Conservation (phyloP, 2,797 vertebrate species). For the Carcharodon carcharias region DNA sequence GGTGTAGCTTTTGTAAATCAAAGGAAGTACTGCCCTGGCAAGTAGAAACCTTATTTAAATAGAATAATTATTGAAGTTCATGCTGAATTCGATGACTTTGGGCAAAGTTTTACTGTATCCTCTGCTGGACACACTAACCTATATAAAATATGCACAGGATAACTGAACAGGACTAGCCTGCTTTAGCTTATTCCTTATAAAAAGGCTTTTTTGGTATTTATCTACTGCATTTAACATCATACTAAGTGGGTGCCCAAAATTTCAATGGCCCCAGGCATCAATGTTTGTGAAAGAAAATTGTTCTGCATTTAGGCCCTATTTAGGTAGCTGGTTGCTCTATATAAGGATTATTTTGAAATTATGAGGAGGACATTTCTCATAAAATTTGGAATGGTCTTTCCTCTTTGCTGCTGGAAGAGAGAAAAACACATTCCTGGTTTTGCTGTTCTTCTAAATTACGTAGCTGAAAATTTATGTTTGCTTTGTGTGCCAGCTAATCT, state of each 20-base stretch:
- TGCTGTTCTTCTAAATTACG: neutral
- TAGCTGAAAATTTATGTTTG: neutral
- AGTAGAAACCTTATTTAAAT: neutral
- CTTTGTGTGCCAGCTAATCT: neutral
- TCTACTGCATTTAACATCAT: neutral
- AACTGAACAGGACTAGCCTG: neutral
- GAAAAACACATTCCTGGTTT: neutral
- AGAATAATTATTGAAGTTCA: neutral
- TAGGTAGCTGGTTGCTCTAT: neutral
- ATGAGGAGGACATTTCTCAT: neutral
- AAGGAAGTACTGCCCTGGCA: neutral
- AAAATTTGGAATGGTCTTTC: neutral
- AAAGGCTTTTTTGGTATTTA: neutral
- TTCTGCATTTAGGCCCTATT: neutral
- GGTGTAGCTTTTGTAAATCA: too few relatives aligned
- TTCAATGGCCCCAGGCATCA: too few relatives aligned
- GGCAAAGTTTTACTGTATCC: neutral
- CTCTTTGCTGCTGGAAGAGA: neutral
- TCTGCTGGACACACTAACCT: neutral
- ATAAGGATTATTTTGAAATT: neutral
- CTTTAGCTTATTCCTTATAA: neutral
- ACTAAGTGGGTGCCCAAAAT: neutral
- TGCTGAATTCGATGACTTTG: neutral
- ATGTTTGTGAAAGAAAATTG: neutral
- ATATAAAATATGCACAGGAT: neutral